Percentiles rank a stretch among this genome's conserved stretches.
Evolutionary conservation across 2,113 vertebrate species (phyloP).

Genomic region (Conger conger): DNA sequence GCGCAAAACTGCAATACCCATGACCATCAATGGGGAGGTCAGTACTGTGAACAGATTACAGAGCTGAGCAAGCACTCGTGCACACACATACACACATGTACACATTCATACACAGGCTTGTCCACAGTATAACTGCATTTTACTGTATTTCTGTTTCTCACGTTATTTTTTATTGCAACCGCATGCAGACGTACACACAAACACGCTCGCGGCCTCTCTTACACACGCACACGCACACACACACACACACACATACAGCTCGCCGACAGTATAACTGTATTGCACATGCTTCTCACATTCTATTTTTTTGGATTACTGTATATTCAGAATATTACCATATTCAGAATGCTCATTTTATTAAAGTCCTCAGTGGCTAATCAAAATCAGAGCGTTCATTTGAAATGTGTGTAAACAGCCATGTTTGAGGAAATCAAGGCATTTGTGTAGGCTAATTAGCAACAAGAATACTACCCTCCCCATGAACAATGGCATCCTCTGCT

Average conservation of each 20-base stretch:
- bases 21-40: not conserved
- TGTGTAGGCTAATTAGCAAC: not conserved
- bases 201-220: too few species aligned
- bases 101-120: not conserved
- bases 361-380: not conserved
- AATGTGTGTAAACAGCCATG: not conserved
- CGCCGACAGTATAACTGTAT: not conserved
- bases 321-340: not conserved
- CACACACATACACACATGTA: not conserved
- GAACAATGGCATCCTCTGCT: not conserved
- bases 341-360: not conserved
- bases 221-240: not conserved
- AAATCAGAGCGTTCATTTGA: not conserved
- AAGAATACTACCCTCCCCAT: not conserved
- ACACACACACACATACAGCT: not conserved
- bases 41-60: not conserved
- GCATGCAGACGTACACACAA: not conserved
- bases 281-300: not conserved
- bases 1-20: not conserved
- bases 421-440: not conserved
- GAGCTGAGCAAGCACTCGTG: not conserved
- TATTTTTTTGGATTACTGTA: not conserved
- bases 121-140: too few species aligned
- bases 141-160: too few species aligned
- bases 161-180: too few species aligned